phyloP scores from a whole-genome alignment of 92 coral and sea anemone genomes.

The Meandrina meandrites region DNA sequence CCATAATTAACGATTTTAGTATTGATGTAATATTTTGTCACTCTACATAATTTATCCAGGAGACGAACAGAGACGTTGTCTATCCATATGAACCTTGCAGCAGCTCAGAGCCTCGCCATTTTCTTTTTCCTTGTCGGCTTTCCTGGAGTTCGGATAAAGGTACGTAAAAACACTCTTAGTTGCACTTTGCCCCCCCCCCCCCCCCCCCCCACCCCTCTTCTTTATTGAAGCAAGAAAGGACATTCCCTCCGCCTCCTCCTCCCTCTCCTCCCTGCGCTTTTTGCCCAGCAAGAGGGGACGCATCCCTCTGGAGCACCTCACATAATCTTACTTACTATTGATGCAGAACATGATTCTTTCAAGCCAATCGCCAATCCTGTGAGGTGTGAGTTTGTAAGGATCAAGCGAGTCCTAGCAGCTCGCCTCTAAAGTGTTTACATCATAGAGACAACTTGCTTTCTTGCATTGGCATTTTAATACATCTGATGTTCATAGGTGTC shows the following conservation, averaged over 20 bases:
- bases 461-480: too few relatives aligned
- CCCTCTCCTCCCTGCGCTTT: too few relatives aligned
- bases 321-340: not conserved
- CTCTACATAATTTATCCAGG: slow-evolving; percentile 9
- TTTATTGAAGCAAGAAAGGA: not conserved
- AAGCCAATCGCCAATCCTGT: not conserved
- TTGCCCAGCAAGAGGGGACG: not conserved
- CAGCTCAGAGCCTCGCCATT: slow-evolving; percentile 57
- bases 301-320: not conserved
- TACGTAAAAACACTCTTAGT: not conserved
- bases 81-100: slow-evolving; percentile 70
- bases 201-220: not conserved
- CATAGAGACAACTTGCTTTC: too few relatives aligned
- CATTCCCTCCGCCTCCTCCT: too few relatives aligned
- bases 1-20: too few relatives aligned
- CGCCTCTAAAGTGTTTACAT: not conserved
- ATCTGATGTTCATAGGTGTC: too few relatives aligned
- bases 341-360: not conserved
- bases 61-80: slow-evolving; percentile 60
- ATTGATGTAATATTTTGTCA: too few relatives aligned
- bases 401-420: not conserved
- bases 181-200: not conserved
- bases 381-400: not conserved
- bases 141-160: slow-evolving; percentile 48
- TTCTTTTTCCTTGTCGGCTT: slow-evolving; percentile 59